Evolutionary conservation across 2,113 vertebrate species (phyloP).

Genomic region (Galbula dea): DNA sequence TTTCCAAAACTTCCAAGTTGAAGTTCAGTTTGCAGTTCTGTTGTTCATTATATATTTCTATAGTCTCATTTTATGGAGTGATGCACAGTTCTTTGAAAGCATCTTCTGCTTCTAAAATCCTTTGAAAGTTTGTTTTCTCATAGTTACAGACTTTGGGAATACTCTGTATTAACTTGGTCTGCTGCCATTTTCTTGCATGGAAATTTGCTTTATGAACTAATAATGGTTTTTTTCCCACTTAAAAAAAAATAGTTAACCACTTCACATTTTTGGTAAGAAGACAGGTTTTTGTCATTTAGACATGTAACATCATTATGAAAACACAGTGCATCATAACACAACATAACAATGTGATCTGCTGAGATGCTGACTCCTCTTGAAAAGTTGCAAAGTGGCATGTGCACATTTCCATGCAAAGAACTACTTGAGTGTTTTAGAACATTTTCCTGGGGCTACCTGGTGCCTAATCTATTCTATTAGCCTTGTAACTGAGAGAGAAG

Average conservation of each 20-base stretch:
- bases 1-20: not conserved
- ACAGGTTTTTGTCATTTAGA: slow-evolving; percentile 68
- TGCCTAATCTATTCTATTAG: not conserved
- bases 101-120: slow-evolving; percentile 2
- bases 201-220: slow-evolving; percentile 36
- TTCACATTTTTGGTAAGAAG: slow-evolving; percentile 65
- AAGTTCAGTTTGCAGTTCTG: not conserved
- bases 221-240: not conserved
- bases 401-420: not conserved
- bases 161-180: slow-evolving; percentile 44
- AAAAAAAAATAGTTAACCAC: not conserved
- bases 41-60: not conserved
- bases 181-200: slow-evolving; percentile 28
- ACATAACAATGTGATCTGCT: slow-evolving; percentile 64
- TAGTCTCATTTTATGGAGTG: not conserved
- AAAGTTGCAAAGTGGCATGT: not conserved
- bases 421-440: not conserved
- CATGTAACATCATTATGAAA: slow-evolving; percentile 62
- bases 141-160: slow-evolving; percentile 20
- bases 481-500: not conserved
- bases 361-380: slow-evolving; percentile 45
- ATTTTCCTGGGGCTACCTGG: not conserved
- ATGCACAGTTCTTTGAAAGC: slow-evolving; percentile 21
- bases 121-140: slow-evolving; percentile 7
- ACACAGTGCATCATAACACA: slow-evolving; percentile 62